phyloP scores from a whole-genome alignment of 1,140 invertebrate species.

The Chrysopa pallens region DNA sequence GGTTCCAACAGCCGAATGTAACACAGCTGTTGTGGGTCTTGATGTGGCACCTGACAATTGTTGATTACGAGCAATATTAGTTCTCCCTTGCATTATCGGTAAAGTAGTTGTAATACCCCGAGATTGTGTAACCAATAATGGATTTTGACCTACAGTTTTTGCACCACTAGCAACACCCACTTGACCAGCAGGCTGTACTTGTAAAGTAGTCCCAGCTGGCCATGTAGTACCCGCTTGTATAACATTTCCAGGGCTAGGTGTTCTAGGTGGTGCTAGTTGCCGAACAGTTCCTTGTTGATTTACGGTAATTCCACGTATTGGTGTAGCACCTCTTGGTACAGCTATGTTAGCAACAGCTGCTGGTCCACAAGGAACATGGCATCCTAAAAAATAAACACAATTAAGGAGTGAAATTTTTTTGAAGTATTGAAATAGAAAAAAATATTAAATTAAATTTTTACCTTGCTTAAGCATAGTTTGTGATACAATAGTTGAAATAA shows the following conservation, averaged over 20 bases:
- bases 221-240: background rate
- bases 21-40: slow-evolving; percentile 10
- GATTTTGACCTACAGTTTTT: background rate
- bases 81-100: background rate
- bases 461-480: slow-evolving; percentile 19
- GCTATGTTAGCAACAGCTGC: slow-evolving; percentile 22
- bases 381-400: slow-evolving; percentile 8
- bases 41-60: background rate
- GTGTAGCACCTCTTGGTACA: slow-evolving; percentile 17
- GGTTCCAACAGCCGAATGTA: slow-evolving; percentile 18
- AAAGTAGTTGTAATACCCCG: background rate
- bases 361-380: slow-evolving; percentile 20
- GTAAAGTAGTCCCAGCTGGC: background rate
- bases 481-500: slow-evolving; percentile 18
- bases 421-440: slow-evolving; percentile 16
- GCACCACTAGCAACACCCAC: background rate
- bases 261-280: slow-evolving; percentile 10
- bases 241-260: slow-evolving; percentile 13
- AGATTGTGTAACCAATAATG: background rate
- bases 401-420: slow-evolving; percentile 11
- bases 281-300: slow-evolving; percentile 8
- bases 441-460: slow-evolving; percentile 4
- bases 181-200: background rate
- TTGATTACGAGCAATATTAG: background rate
- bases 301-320: slow-evolving; percentile 16